Conservation (phyloP, 2,888 invertebrate genomes). For the Athalia cordata region DNA sequence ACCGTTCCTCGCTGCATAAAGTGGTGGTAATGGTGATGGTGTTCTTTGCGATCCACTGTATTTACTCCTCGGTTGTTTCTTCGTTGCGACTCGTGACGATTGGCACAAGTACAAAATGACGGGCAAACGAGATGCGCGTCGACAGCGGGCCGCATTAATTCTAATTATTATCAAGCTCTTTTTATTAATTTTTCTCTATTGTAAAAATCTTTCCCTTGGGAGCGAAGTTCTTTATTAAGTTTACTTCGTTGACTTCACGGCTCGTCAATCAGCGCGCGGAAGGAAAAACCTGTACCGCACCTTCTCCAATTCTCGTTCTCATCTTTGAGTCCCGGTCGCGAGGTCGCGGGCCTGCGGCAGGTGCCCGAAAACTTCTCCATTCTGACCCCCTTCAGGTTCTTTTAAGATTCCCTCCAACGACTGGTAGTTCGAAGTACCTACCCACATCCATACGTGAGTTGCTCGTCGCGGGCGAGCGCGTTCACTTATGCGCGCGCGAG, state of each 20-base stretch:
- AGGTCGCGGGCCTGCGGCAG: slow-evolving; percentile 65
- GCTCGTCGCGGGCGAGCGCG: slow-evolving; percentile 55
- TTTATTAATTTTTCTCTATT: no score
- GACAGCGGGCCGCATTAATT: slow-evolving; percentile 64
- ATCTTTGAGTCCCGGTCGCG: slow-evolving; percentile 43
- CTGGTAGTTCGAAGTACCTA: slow-evolving; percentile 4
- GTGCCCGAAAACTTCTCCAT: slow-evolving; percentile 58
- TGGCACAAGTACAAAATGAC: slow-evolving; percentile 1
- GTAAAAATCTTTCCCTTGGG: no score
- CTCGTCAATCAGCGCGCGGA: slow-evolving; percentile 69
- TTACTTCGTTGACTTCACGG: slow-evolving; percentile 61
- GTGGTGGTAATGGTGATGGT: neutral
- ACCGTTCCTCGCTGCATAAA: neutral
- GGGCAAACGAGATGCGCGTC: slow-evolving; percentile 47
- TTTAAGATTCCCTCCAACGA: slow-evolving; percentile 3
- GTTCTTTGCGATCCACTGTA: slow-evolving; percentile 22
- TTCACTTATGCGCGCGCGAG: slow-evolving; percentile 58
- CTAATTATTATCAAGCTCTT: slow-evolving; percentile 57
- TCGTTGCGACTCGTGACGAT: neutral
- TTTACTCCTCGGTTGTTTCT: slow-evolving; percentile 11
- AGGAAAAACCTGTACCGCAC: slow-evolving; percentile 54
- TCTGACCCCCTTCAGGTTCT: slow-evolving; percentile 53
- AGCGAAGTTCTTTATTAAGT: slow-evolving; percentile 64
- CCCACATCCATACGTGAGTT: slow-evolving; percentile 49
- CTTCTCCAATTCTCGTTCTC: slow-evolving; percentile 42